Evolutionary conservation across 2,888 invertebrate genomes (phyloP).

Genomic region (Creontiades dilutus): DNA sequence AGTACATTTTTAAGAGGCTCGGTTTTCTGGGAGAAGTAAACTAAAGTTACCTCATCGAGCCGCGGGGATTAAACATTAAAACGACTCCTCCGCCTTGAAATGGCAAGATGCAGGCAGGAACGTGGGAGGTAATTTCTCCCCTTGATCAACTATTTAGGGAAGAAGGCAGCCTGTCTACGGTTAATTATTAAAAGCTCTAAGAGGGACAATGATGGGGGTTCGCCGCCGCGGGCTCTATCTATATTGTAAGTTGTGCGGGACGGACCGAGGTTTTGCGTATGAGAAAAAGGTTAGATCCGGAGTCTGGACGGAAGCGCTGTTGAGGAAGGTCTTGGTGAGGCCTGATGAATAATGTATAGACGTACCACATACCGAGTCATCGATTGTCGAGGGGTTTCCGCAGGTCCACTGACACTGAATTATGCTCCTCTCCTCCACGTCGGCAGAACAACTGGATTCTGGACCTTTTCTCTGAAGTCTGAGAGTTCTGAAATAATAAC

Average conservation of each 20-base stretch:
- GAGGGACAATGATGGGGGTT: conserved; percentile 39
- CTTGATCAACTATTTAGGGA: conserved; percentile 35
- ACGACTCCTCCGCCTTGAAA: neutral
- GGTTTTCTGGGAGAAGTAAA: neutral
- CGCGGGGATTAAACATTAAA: neutral
- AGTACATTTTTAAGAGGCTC: neutral
- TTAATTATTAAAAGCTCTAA: conserved; percentile 14
- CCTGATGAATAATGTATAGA: conserved; percentile 32
- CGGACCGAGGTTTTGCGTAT: neutral
- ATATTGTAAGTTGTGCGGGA: conserved; percentile 34
- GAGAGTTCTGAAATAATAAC: too few relatives aligned
- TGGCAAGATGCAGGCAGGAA: neutral
- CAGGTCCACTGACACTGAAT: neutral
- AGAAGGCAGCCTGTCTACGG: conserved; percentile 10
- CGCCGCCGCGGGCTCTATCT: conserved; percentile 4
- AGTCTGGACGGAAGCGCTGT: conserved; percentile 2
- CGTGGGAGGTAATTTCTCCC: conserved; percentile 16
- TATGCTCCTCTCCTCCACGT: neutral
- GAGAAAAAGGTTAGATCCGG: conserved; percentile 6
- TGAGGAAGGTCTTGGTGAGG: conserved; percentile 1
- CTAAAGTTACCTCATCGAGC: neutral
- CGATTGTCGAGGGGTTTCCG: conserved; percentile 11
- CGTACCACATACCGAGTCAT: conserved; percentile 18
- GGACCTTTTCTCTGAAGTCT: too few relatives aligned
- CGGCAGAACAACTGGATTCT: too few relatives aligned